Evolutionary conservation across 2,888 invertebrate genomes (phyloP).

Genomic region (Tholera decimalis): DNA sequence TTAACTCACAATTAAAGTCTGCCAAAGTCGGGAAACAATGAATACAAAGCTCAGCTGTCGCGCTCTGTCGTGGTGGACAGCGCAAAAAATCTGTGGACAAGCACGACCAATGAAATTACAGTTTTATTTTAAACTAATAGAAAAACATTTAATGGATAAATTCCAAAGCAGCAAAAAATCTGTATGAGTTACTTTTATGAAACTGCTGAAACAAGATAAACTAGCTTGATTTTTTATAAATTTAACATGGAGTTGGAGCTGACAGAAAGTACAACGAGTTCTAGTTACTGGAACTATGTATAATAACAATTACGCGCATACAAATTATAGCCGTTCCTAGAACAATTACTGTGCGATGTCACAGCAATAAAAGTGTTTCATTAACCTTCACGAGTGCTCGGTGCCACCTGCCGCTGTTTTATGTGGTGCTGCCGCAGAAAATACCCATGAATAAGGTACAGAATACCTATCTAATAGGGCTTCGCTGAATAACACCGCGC

Average conservation of each 20-base stretch:
- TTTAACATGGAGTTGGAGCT: conserved; percentile 12
- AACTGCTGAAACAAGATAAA: conserved; percentile 14
- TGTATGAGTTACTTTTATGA: conserved; percentile 1
- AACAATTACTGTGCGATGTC: conserved; percentile 60
- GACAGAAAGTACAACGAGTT: conserved; percentile 12
- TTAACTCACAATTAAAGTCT: conserved; percentile 40
- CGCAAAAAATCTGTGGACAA: not conserved
- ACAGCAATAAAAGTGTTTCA: conserved; percentile 62
- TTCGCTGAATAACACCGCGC: conserved; percentile 61
- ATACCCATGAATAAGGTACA: conserved; percentile 67
- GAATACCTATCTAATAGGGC: conserved; percentile 64
- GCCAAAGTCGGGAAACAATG: conserved; percentile 33
- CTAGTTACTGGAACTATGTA: conserved; percentile 39
- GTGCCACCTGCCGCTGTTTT: conserved; percentile 67
- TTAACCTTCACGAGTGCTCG: conserved; percentile 54
- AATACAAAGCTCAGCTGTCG: conserved; percentile 17
- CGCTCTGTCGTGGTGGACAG: not conserved
- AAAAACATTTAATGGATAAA: conserved; percentile 13
- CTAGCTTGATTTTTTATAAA: conserved; percentile 22
- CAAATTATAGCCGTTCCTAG: conserved; percentile 38
- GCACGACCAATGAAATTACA: not conserved
- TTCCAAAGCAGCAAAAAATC: conserved; percentile 6
- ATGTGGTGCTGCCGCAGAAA: conserved; percentile 65
- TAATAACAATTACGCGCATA: conserved; percentile 44
- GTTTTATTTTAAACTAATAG: conserved; percentile 23